These are phyloP conservation scores for Cephus spinipes DNA, from an alignment of 2,888 invertebrate species.

Conservation along the genomic window DNA sequence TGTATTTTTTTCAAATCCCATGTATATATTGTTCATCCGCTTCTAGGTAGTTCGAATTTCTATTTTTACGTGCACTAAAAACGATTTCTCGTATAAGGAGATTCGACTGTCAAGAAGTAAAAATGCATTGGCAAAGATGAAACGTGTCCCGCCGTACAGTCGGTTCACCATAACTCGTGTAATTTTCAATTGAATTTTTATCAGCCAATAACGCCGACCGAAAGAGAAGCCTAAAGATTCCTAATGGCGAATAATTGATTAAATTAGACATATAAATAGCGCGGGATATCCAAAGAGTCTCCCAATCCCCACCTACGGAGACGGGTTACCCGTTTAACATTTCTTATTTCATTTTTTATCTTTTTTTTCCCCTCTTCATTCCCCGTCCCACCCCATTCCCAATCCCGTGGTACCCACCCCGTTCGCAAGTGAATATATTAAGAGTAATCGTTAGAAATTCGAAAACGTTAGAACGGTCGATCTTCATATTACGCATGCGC, in stretches of 20 bases:
- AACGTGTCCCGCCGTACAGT: no score
- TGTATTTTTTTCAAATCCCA: no score
- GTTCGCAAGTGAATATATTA: constrained; percentile 45
- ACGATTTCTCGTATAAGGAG: no score
- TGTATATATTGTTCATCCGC: background rate
- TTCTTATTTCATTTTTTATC: background rate
- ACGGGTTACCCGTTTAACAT: no score
- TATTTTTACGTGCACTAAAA: no score
- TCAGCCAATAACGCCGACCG: constrained; percentile 22
- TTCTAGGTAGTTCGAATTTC: no score
- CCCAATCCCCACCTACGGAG: no score
- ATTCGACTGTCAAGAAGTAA: no score
- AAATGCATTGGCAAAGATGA: no score
- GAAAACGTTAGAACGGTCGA: constrained; percentile 22
- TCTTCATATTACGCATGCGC: no score
- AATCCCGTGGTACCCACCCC: constrained; percentile 10
- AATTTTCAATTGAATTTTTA: no score
- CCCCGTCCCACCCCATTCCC: constrained; percentile 2
- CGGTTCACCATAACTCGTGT: no score
- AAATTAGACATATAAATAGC: constrained; percentile 38
- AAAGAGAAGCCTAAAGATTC: constrained; percentile 11
- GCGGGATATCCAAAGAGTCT: background rate
- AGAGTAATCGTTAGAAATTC: constrained; percentile 32
- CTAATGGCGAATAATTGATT: constrained; percentile 37
- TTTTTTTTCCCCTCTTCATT: constrained; percentile 3